Conservation (phyloP, 2,113 vertebrate genomes). For the Speoplatyrhinus poulsoni region DNA sequence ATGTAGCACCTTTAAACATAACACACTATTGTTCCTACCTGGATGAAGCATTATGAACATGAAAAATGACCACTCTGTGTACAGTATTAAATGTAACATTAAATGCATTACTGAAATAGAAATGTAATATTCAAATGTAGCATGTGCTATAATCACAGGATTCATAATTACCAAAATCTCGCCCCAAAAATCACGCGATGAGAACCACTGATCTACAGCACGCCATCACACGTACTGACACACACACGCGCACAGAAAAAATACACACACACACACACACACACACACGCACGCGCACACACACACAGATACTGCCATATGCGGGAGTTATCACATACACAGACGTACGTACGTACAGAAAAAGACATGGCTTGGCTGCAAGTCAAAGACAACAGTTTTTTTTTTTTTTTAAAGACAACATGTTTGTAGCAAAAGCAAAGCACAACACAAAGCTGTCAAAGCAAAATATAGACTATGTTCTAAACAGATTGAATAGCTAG, state of each 20-base stretch:
- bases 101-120: no score
- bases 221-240: not conserved
- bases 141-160: no score
- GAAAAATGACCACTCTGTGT: no score
- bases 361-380: conserved; percentile 69
- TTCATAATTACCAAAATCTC: no score
- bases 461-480: conserved; percentile 42
- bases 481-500: conserved; percentile 39
- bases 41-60: no score
- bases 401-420: conserved; percentile 61
- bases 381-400: conserved; percentile 71
- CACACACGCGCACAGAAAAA: not conserved
- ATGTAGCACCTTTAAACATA: no score
- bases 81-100: no score
- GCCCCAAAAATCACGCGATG: no score
- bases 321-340: conserved; percentile 3
- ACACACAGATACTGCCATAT: conserved; percentile 1
- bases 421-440: conserved; percentile 55
- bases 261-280: conserved; percentile 1
- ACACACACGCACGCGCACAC: conserved; percentile 13
- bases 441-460: conserved; percentile 53
- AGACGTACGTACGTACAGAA: conserved; percentile 38
- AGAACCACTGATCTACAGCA: no score
- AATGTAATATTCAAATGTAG: no score
- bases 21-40: no score